These are phyloP conservation scores for Euspilapteryx auroguttella DNA, from an alignment of 2,888 invertebrate species.

Conservation along the genomic window DNA sequence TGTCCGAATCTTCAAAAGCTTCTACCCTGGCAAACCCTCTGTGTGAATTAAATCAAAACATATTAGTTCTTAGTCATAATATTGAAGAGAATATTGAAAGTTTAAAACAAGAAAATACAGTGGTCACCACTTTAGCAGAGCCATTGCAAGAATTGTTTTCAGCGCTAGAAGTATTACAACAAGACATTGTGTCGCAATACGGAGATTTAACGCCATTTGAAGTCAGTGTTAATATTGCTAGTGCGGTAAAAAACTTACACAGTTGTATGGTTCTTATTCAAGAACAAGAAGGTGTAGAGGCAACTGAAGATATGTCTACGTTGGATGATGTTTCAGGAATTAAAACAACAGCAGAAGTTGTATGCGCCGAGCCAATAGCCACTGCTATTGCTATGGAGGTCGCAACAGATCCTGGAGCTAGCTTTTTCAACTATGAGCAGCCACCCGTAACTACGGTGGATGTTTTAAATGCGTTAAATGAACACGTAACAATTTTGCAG, in stretches of 20 bases:
- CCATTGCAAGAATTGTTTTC: constrained; percentile 43
- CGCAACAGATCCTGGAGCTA: constrained; percentile 14
- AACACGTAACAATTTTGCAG: constrained; percentile 30
- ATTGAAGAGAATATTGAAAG: constrained; percentile 29
- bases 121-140: constrained; percentile 37
- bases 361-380: constrained; percentile 29
- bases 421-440: constrained; percentile 13
- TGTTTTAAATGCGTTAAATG: constrained; percentile 28
- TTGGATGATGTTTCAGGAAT: constrained; percentile 61
- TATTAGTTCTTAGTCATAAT: constrained; percentile 28
- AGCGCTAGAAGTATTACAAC: constrained; percentile 42
- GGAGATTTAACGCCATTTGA: constrained; percentile 23
- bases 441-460: constrained; percentile 24
- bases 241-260: constrained; percentile 34
- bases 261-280: constrained; percentile 47
- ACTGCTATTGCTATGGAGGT: constrained; percentile 25
- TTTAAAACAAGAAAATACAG: constrained; percentile 20
- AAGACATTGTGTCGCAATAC: constrained; percentile 42
- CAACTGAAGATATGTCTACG: constrained; percentile 53
- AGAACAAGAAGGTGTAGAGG: constrained; percentile 48
- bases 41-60: constrained; percentile 31
- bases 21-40: constrained; percentile 32
- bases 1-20: constrained; percentile 39
- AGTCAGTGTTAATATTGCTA: constrained; percentile 27
- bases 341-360: constrained; percentile 54